Conservation (phyloP, 37 sponge, comb jelly and placozoan genomes). For the Theonella swinhoei region DNA sequence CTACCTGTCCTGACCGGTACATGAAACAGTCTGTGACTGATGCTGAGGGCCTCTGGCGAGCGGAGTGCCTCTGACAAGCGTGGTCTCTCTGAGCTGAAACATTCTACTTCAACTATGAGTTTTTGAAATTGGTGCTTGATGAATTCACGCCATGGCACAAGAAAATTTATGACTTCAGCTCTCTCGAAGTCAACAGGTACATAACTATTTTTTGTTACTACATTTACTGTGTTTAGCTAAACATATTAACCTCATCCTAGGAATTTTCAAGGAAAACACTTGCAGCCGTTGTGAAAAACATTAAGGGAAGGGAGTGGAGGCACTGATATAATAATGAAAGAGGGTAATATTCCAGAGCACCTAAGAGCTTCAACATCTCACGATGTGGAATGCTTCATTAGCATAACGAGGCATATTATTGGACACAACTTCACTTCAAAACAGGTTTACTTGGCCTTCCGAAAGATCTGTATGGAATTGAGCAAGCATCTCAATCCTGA, state of each 20-base stretch:
- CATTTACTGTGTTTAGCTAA: neutral
- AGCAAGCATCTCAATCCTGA: neutral
- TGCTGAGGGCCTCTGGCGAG: constrained; percentile 19
- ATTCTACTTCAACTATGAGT: constrained; percentile 2
- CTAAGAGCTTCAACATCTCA: neutral
- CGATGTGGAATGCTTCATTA: neutral
- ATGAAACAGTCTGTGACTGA: constrained; percentile 17
- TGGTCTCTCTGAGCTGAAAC: constrained; percentile 5
- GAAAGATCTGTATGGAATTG: constrained; percentile 2
- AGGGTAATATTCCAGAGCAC: neutral
- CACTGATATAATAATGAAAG: neutral
- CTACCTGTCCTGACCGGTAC: neutral
- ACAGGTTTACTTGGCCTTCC: neutral
- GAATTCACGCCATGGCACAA: constrained; percentile 46
- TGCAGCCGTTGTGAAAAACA: neutral
- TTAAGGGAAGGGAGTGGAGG: constrained; percentile 5
- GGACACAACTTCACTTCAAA: neutral
- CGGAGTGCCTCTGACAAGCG: constrained; percentile 16
- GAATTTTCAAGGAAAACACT: constrained; percentile 14
- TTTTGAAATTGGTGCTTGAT: constrained; percentile 10
- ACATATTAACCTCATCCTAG: neutral
- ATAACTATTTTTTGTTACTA: neutral
- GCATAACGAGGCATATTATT: neutral
- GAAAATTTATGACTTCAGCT: constrained; percentile 8
- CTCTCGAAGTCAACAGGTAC: constrained; percentile 50